phyloP scores from a whole-genome alignment of 2,888 invertebrate species.

The Leptarthrus brevirostris region DNA sequence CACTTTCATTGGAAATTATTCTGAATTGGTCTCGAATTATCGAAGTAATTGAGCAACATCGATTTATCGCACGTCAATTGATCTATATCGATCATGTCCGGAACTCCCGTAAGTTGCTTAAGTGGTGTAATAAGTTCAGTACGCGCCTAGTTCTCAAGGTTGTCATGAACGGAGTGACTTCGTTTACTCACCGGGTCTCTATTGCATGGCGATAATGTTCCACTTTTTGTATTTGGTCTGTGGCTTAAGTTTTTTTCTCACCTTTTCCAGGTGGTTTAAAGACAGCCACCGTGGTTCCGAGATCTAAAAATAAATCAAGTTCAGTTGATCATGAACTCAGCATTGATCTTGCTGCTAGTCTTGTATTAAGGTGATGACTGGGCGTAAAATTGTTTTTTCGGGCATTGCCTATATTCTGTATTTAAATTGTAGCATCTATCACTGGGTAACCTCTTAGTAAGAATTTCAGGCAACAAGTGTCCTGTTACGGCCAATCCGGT shows the following conservation, averaged over 20 bases:
- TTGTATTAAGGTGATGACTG: not conserved
- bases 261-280: constrained; percentile 27
- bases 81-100: constrained; percentile 37
- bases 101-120: constrained; percentile 23
- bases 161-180: constrained; percentile 3
- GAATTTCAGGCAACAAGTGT: not conserved
- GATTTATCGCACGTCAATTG: constrained; percentile 40
- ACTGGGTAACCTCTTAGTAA: not conserved
- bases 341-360: constrained; percentile 42
- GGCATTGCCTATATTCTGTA: not conserved
- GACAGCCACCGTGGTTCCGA: too few species aligned
- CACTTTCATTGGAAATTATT: constrained; percentile 36
- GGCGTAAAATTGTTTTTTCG: not conserved
- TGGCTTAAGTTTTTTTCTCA: constrained; percentile 17
- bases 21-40: constrained; percentile 26
- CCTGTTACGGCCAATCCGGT: too few species aligned
- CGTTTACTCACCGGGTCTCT: not conserved
- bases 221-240: constrained; percentile 21
- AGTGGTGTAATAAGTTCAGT: constrained; percentile 10
- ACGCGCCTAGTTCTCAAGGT: constrained; percentile 41
- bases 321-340: constrained; percentile 48
- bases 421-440: not conserved
- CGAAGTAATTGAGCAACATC: constrained; percentile 39
- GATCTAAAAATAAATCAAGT: constrained; percentile 40
- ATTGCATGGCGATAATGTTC: constrained; percentile 19